Conservation (phyloP, 2,797 vertebrate genomes). For the Nannoperca australis region DNA sequence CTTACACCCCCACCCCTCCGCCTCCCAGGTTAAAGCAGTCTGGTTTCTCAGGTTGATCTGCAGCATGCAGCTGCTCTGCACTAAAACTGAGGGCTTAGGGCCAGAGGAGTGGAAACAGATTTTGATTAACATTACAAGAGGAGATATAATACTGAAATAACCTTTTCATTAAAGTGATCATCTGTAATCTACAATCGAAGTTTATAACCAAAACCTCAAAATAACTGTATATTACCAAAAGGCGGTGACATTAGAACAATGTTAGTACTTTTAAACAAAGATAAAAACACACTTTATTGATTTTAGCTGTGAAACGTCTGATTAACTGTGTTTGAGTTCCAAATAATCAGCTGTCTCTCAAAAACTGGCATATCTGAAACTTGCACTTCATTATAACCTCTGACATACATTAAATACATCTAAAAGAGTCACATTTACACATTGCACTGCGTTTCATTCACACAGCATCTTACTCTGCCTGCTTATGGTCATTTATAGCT, state of each 20-base stretch:
- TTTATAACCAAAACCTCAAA: neutral
- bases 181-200: neutral
- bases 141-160: constrained; percentile 12
- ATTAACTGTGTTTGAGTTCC: neutral
- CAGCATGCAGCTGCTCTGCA: constrained; percentile 60
- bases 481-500: constrained; percentile 9
- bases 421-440: neutral
- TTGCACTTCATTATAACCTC: neutral
- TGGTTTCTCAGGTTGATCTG: constrained; percentile 64
- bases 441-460: neutral
- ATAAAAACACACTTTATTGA: neutral
- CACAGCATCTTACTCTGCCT: neutral
- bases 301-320: neutral
- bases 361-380: neutral
- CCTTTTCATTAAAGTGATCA: constrained; percentile 22
- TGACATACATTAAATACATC: neutral
- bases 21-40: constrained; percentile 47
- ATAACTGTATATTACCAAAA: neutral
- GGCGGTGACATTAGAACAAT: neutral
- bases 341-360: neutral
- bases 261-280: neutral
- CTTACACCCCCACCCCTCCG: constrained; percentile 25
- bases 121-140: constrained; percentile 32
- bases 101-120: constrained; percentile 35
- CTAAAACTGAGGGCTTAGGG: constrained; percentile 35